Conservation (phyloP, 2,888 invertebrate genomes). For the Ectemnius cavifrons region DNA sequence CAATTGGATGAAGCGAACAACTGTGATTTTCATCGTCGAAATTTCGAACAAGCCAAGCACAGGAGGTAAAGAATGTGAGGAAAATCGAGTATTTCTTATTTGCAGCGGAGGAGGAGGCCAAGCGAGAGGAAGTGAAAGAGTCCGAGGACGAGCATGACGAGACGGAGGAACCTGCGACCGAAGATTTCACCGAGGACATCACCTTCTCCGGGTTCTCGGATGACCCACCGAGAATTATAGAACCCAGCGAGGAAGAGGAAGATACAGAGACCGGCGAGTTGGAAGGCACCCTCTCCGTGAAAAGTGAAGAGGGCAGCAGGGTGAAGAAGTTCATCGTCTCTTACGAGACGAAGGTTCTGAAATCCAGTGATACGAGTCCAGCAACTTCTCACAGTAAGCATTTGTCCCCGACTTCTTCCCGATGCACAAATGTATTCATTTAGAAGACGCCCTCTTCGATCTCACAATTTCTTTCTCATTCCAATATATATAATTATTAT, state of each 20-base stretch:
- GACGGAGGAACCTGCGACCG: conserved; percentile 41
- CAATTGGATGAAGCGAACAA: not conserved
- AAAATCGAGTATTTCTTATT: not conserved
- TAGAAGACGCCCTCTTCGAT: not conserved
- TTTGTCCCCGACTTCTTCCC: not conserved
- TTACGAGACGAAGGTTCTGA: conserved; percentile 73
- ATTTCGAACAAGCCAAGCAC: not conserved
- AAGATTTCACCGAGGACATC: conserved; percentile 50
- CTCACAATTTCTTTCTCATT: not conserved
- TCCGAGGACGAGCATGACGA: conserved; percentile 42
- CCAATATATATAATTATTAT: conserved; percentile 3
- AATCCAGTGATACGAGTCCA: conserved; percentile 70
- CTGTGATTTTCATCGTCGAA: not conserved
- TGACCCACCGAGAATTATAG: conserved; percentile 55
- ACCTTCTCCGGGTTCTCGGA: conserved; percentile 45
- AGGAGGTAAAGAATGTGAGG: not conserved
- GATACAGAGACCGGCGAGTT: conserved; percentile 67
- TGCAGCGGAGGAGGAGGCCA: conserved; percentile 11
- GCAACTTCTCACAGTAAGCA: conserved; percentile 70
- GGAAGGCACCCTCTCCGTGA: conserved; percentile 71
- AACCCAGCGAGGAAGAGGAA: conserved; percentile 60
- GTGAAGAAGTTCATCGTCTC: conserved; percentile 75
- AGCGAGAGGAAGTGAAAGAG: conserved; percentile 21
- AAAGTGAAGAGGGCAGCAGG: conserved; percentile 69
- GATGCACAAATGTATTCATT: not conserved